These are phyloP conservation scores for Caloenas nicobarica DNA, from an alignment of 2,113 vertebrate genomes.

Conservation along the genomic window DNA sequence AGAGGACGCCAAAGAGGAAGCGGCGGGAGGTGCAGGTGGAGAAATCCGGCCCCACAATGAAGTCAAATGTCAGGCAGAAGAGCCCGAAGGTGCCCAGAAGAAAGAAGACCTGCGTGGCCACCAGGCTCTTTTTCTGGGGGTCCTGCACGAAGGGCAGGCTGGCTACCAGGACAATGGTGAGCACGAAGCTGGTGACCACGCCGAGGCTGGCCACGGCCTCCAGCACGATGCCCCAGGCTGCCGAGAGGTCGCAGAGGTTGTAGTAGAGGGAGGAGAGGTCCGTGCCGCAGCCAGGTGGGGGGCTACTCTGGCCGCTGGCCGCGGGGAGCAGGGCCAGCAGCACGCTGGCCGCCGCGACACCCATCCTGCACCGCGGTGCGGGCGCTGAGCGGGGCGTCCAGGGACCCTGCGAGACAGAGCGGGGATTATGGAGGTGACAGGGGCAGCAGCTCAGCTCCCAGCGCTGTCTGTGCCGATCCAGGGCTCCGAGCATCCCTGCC, in stretches of 20 bases:
- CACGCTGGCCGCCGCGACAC: not conserved
- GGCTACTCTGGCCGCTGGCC: slow-evolving; percentile 15
- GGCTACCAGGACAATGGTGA: slow-evolving; percentile 86
- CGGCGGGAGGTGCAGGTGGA: slow-evolving; percentile 88
- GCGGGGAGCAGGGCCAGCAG: slow-evolving; percentile 15
- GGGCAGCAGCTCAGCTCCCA: fast-evolving
- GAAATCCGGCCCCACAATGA: slow-evolving; percentile 86
- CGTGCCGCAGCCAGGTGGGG: slow-evolving; percentile 79
- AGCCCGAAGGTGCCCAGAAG: slow-evolving; percentile 86
- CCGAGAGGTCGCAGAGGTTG: slow-evolving; percentile 86
- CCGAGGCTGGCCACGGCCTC: slow-evolving; percentile 86
- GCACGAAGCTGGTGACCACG: slow-evolving; percentile 78
- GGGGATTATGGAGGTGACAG: fast-evolving
- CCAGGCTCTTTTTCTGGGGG: slow-evolving; percentile 75
- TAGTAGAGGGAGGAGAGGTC: slow-evolving; percentile 84
- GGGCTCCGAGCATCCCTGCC: not conserved
- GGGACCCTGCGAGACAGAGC: not conserved
- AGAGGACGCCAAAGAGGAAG: slow-evolving; percentile 93
- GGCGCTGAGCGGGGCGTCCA: not conserved
- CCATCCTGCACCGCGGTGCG: slow-evolving; percentile 46
- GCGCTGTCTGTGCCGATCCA: not conserved
- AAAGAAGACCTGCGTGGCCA: slow-evolving; percentile 82
- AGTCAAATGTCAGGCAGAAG: slow-evolving; percentile 90
- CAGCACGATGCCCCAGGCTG: slow-evolving; percentile 88
- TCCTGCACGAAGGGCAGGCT: slow-evolving; percentile 86